Evolutionary conservation across 2,888 invertebrate species (phyloP), one percentile per base, ranked within the genome.

Genomic region (Pachymerium ferrugineum): DNA sequence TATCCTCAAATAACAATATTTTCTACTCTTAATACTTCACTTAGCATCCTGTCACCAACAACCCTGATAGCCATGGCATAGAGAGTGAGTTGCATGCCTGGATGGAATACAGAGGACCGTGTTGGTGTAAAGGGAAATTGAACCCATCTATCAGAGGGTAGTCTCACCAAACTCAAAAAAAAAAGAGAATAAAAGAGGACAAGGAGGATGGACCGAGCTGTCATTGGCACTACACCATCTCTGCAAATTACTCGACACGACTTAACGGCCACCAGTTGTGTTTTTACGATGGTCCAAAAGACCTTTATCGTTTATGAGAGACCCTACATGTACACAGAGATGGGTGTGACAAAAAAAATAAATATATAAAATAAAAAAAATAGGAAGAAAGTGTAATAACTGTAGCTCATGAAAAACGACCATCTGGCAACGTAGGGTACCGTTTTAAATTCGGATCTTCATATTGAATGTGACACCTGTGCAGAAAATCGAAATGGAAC

Each of bases 41-140:
- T 47, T 47, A 47, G 47, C 47, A 47, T 47, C 47, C 47, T 47
- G 47, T 47, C 47, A 47, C 47, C 47, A 47, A 47, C 47, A n/a
- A 19, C 47, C 19, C 19, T 47, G 47, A 47, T 47, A 16, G 47
- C 19, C 22, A n/a, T 47, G 47, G 19, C 22, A 47, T 8, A 22
- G 47, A 47, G 16, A 47, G 47, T 19, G 47, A 22, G 19, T 47
- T 47, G 47, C 47, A 47, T 47, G 47, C 47, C 47, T 47, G 47
- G 19, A 47, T 47, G 47, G 47, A 47, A 47, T 47, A 47, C 47
- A 47, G 47, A 47, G 19, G 19, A 47, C 47, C 47, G 47, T 47
- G 47, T 47, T 47, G 47, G 47, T 47, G 47, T 47, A 47, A 19
- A 47, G 47, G 47, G 47, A 47, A 47, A 47, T 47, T 47, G 47